A percentile compares a stretch with the other conserved stretches of the same genome.
Conservation (phyloP, 2,113 vertebrate species). For the Salvelinus fontinalis region DNA sequence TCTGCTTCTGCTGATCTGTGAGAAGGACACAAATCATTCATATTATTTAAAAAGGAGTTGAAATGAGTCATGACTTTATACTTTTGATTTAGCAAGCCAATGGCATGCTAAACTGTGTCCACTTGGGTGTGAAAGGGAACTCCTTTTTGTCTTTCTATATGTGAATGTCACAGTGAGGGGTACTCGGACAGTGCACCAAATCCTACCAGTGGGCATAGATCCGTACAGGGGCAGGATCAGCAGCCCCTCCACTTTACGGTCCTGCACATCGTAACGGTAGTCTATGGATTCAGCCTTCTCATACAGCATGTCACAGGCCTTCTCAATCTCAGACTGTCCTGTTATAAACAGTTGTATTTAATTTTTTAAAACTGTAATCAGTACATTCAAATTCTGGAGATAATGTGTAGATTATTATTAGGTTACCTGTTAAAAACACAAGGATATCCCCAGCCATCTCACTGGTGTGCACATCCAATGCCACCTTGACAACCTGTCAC, state of each 20-base stretch:
- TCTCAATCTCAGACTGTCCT: slow-evolving; percentile 96
- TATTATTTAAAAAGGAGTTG: too few relatives aligned
- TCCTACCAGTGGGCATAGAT: slow-evolving; percentile 93
- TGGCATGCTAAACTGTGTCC: not conserved
- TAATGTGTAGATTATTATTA: not conserved
- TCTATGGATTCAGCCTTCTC: slow-evolving; percentile 89
- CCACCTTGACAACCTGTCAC: slow-evolving; percentile 84
- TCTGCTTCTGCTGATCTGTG: slow-evolving; percentile 91
- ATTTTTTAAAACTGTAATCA: not conserved
- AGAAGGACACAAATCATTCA: too few relatives aligned
- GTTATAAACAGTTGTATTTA: slow-evolving; percentile 10
- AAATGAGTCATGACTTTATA: too few relatives aligned
- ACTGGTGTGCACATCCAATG: slow-evolving; percentile 87
- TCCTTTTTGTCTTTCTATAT: not conserved
- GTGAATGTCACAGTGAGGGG: not conserved
- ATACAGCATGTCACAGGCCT: slow-evolving; percentile 87
- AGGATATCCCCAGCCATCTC: slow-evolving; percentile 91
- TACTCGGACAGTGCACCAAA: not conserved
- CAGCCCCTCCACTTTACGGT: slow-evolving; percentile 86
- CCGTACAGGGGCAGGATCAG: slow-evolving; percentile 93
- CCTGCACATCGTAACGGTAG: slow-evolving; percentile 88
- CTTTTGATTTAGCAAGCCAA: not conserved
- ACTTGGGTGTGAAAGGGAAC: not conserved
- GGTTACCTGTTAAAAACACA: slow-evolving; percentile 91
- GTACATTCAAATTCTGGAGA: not conserved